phyloP scores from a whole-genome alignment of 2,113 vertebrate species.

The Ammodytes dubius region DNA sequence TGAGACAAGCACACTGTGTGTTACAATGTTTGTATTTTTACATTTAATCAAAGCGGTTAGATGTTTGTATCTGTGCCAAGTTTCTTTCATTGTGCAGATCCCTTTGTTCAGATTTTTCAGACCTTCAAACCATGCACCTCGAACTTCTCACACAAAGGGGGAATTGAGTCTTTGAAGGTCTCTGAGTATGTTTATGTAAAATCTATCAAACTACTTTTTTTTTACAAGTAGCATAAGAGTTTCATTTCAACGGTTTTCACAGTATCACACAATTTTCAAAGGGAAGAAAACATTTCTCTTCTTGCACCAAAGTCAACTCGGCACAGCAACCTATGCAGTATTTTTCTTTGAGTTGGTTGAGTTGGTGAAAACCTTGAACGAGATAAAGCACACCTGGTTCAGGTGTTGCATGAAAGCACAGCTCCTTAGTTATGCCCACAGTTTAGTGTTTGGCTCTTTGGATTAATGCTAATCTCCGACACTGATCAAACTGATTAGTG shows the following conservation, averaged over 20 bases:
- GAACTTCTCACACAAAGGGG: not conserved
- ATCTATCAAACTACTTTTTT: not conserved
- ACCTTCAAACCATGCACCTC: conserved; percentile 4
- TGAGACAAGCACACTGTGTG: not conserved
- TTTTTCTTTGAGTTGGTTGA: conserved; percentile 4
- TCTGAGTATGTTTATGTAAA: not conserved
- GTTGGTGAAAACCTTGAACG: not conserved
- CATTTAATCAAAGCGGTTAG: not conserved
- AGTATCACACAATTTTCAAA: not conserved
- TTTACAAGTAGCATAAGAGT: not conserved
- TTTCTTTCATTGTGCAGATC: conserved; percentile 17
- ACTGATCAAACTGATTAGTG: conserved; percentile 30
- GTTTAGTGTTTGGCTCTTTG: conserved; percentile 36
- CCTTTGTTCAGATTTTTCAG: conserved; percentile 17
- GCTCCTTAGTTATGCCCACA: not conserved
- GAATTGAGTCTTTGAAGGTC: conserved; percentile 33
- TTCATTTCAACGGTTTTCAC: not conserved
- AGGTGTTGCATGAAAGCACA: conserved; percentile 8
- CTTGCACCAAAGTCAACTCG: not conserved
- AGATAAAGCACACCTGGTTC: conserved; percentile 23
- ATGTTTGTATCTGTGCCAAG: not conserved
- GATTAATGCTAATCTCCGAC: conserved; percentile 36
- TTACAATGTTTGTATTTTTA: not conserved
- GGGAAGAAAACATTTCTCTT: not conserved
- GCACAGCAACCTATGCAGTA: not conserved